Base-by-base conservation (phyloP, 2,888 invertebrate species). In the Patella caerulea region DNA sequence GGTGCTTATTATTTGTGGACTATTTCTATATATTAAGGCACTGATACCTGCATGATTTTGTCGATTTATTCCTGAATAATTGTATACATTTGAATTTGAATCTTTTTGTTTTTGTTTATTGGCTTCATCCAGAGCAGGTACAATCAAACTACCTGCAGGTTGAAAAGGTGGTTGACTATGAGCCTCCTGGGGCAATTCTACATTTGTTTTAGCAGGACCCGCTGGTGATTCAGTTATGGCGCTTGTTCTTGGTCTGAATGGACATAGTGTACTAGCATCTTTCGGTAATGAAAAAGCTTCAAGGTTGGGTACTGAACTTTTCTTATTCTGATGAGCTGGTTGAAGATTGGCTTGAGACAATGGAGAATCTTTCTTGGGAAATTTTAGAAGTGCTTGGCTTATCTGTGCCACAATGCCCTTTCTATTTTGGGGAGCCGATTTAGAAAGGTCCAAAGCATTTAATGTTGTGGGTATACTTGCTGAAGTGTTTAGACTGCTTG, bases 81-180 rank as follows among this genome's bases (percentile, higher is more conserved):
- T 65, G 24, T 65, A 65, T 24, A 19, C 65, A 24, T 24, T 24
- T 24, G 19, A 12, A 45, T 45, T 45, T 9, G 45, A 45, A 45
- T 45, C 45, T 45, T 45, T 45, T 19, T 24, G 19, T 65, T 65
- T 65, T 24, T 65, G 65, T 24, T 19, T 24, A 19, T 19, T 19
- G 19, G 65, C 15, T 53, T 73, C 54, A n/a, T 52, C 52, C 55
- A 53, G 15, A 4, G 59, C 75, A n/a, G 80, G 79, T n/a, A 82
- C 78, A 69, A 85, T 86, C 55, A 85, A 71, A 70, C 81, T 82
- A 2, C 86, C 84, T 7, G 86, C 83, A 17, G 83, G 81, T 55
- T 83, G 82, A 79, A 86, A 86, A 11, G 86, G 82, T 72, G 78
- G 81, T 78, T 84, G 82, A 55, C 71, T 79, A 75, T 86, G 86